These are phyloP conservation scores for Alaudala cheleensis DNA, from an alignment of 2,113 vertebrate genomes.

Conservation along the genomic window DNA sequence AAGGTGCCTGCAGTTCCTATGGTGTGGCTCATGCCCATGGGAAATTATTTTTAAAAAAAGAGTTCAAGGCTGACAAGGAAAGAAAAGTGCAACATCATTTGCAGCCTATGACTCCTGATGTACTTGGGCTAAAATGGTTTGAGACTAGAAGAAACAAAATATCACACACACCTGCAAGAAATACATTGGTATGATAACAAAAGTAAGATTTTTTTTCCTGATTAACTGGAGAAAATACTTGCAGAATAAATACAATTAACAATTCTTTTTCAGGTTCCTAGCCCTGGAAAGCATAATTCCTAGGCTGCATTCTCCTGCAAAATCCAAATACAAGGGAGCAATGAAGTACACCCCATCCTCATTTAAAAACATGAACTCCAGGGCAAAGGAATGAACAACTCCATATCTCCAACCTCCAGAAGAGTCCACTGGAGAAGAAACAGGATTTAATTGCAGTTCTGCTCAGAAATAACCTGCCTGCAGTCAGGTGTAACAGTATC, in stretches of 20 bases:
- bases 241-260: background rate
- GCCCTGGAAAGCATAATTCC: background rate
- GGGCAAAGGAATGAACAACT: background rate
- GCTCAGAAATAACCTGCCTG: background rate
- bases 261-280: background rate
- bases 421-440: background rate
- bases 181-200: background rate
- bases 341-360: background rate
- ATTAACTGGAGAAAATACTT: background rate
- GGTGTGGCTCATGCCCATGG: background rate
- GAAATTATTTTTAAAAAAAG: background rate
- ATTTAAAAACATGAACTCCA: background rate
- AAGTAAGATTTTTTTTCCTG: background rate
- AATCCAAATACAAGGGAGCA: background rate
- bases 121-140: background rate
- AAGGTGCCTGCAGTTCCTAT: background rate
- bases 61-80: background rate
- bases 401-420: background rate
- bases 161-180: background rate
- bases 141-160: background rate
- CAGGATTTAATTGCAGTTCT: background rate
- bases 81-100: background rate
- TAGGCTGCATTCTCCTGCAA: background rate
- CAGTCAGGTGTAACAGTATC: background rate
- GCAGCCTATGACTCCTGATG: background rate